Conservation (phyloP, 2,113 vertebrate species). For the Eolophus roseicapilla region DNA sequence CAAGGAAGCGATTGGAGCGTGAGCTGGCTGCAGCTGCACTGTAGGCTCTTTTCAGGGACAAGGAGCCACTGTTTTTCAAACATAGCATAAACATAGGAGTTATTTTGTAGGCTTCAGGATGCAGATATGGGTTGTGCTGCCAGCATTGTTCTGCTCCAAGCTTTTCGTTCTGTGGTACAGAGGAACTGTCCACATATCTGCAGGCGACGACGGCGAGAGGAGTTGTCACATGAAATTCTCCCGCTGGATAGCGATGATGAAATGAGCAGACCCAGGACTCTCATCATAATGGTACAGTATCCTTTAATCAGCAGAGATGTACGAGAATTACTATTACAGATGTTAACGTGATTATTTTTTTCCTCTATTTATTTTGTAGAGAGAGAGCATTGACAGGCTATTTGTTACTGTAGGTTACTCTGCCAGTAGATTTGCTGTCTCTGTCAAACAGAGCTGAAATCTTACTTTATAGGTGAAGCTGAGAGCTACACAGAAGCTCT, state of each 20-base stretch:
- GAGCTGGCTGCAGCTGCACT: conserved; percentile 91
- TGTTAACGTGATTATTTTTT: neutral
- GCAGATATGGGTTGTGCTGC: conserved; percentile 95
- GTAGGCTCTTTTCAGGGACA: conserved; percentile 86
- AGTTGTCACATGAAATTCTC: conserved; percentile 87
- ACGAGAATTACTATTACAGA: conserved; percentile 14
- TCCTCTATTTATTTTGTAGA: fast-evolving
- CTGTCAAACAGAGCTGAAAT: neutral
- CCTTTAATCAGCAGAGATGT: neutral
- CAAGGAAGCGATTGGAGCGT: conserved; percentile 86
- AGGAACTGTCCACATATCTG: conserved; percentile 93
- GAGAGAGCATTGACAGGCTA: neutral
- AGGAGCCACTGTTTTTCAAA: conserved; percentile 90
- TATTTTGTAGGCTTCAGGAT: conserved; percentile 85
- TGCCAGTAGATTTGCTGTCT: neutral
- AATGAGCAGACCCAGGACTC: conserved; percentile 86
- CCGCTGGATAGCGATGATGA: conserved; percentile 86
- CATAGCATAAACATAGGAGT: conserved; percentile 83
- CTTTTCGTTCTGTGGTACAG: conserved; percentile 90
- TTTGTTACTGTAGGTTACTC: neutral
- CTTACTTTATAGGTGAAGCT: conserved; percentile 4
- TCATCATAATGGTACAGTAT: conserved; percentile 90
- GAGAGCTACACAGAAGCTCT: neutral
- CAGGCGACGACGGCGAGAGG: conserved; percentile 82
- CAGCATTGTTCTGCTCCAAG: conserved; percentile 91